These are phyloP conservation scores for Otolemur garnettii DNA, from an alignment of 2,113 vertebrate species.

Conservation along the genomic window DNA sequence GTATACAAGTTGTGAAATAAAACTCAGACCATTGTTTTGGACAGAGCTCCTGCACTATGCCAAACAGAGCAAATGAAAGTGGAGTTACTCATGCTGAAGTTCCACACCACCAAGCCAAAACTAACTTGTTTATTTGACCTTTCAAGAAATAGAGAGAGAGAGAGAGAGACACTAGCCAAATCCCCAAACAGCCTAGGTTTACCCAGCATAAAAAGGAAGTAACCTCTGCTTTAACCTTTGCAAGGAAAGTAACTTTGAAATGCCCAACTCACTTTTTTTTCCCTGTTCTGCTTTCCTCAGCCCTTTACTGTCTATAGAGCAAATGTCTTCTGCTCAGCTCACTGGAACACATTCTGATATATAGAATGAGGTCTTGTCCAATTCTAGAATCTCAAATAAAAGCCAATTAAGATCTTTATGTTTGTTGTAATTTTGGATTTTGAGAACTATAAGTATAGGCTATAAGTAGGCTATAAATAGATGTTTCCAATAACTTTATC, in stretches of 20 bases:
- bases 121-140: neutral
- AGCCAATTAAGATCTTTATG: neutral
- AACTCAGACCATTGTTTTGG: neutral
- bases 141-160: neutral
- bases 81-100: neutral
- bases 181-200: neutral
- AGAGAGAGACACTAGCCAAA: neutral
- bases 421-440: neutral
- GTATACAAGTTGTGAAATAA: neutral
- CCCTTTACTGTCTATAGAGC: neutral
- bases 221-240: neutral
- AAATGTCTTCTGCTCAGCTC: neutral
- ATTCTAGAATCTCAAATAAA: neutral
- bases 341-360: neutral
- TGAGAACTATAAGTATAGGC: neutral
- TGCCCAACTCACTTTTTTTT: neutral
- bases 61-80: neutral
- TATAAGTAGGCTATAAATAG: neutral
- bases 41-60: neutral
- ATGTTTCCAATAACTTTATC: conserved; percentile 47
- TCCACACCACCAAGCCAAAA: neutral
- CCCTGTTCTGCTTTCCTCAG: neutral
- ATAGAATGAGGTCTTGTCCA: neutral
- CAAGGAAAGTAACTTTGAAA: neutral
- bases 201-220: neutral